Base-by-base conservation (phyloP, 1,140 invertebrate genomes). In the Atta texana region DNA sequence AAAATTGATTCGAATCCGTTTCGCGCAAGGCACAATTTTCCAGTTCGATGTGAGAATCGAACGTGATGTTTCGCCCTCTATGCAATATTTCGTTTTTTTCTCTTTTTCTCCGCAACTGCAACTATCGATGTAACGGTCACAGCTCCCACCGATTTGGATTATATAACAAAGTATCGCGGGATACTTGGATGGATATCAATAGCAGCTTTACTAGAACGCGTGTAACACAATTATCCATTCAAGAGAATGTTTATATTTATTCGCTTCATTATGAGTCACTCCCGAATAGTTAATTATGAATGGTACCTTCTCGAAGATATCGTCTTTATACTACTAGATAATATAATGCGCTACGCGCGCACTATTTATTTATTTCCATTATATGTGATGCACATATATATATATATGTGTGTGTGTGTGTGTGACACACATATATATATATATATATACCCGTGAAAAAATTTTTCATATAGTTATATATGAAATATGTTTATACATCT, bases 31-130 rank as follows among this genome's bases (percentile, higher is more conserved):
- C 76, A 90, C 89, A 90, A 90, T 88, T 90, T 90, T 90, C 82
- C 74, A 64, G 64, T 71, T 86, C 76, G 76, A 90, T 82, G 82
- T 86, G 76, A 88, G 89, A 24, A 61, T 88, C 81, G 89, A 81
- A 90, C 86, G 86, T 90, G 89, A 90, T 90, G 76, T 90, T 90
- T 90, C 82, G 89, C 72, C 77, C 53, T 71, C 24, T 72, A 78
- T 71, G 63, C 68, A 77, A 74, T 39, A 3, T 31, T 49, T 59
- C n/a, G 72, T 66, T 85, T 66, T 39, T 51, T 53, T 49, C 44
- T 77, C 34, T n/a, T 34, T 53, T 55, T 34, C 31, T 80, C 28
- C 66, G 55, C 55, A 74, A 55, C 49, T n/a, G 64, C 82, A 86
- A 71, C 44, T 53, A 75, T 90, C 86, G 87, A 87, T 68, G 80